Evolutionary conservation across 2,113 vertebrate genomes (phyloP).

Genomic region (Pardalotus punctatus): DNA sequence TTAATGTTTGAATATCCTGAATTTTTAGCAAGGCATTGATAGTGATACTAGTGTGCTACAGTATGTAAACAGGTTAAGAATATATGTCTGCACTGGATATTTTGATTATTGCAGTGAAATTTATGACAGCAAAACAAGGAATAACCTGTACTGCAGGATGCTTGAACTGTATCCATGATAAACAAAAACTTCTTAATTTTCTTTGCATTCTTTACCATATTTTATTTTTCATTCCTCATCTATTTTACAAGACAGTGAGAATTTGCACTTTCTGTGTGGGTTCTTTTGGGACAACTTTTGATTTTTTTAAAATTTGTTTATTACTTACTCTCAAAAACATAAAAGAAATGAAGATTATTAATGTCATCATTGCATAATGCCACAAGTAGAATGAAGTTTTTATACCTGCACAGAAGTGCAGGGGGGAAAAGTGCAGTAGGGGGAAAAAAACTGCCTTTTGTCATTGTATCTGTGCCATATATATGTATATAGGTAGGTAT

Average conservation of each 20-base stretch:
- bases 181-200: background rate
- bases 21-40: background rate
- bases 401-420: background rate
- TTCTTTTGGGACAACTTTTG: background rate
- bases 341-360: background rate
- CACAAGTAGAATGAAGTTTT: background rate
- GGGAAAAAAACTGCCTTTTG: background rate
- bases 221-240: background rate
- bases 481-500: too few species aligned
- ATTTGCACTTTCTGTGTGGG: background rate
- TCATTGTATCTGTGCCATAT: accelerated
- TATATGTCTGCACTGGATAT: background rate
- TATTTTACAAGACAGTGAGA: background rate
- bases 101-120: background rate
- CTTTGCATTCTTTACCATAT: background rate
- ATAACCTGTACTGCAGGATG: background rate
- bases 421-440: too few species aligned
- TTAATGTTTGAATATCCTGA: background rate
- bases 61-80: background rate
- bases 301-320: too few species aligned
- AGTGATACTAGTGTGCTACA: background rate
- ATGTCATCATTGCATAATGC: background rate
- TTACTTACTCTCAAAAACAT: background rate
- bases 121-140: background rate
- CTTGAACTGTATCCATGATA: background rate